phyloP scores from a whole-genome alignment of 2,797 vertebrate genomes.

The Nannoperca obscura region DNA sequence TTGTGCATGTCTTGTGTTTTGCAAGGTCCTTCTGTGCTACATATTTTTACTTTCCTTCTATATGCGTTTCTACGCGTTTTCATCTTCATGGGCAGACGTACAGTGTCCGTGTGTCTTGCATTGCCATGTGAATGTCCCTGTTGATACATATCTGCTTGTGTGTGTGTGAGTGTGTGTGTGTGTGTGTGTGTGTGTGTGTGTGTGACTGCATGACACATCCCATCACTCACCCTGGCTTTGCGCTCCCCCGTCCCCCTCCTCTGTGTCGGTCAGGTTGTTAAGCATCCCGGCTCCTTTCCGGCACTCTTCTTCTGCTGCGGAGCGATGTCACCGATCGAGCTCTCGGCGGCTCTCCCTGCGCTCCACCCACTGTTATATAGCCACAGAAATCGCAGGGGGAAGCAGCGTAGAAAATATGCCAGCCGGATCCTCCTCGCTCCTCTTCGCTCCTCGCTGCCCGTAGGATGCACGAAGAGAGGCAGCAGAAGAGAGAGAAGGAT shows the following conservation, averaged over 20 bases:
- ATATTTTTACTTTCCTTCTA: slow-evolving; percentile 21
- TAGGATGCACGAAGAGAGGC: slow-evolving; percentile 78
- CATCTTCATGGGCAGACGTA: slow-evolving; percentile 39
- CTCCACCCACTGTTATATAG: slow-evolving; percentile 72
- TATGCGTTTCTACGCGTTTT: slow-evolving; percentile 25
- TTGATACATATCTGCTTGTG: slow-evolving; percentile 46
- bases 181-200: not conserved
- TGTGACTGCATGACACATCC: slow-evolving; percentile 76
- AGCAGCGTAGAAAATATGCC: slow-evolving; percentile 73
- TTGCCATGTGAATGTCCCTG: slow-evolving; percentile 47
- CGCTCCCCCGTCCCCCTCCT: slow-evolving; percentile 95
- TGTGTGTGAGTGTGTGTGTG: slow-evolving; percentile 12
- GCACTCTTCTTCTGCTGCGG: slow-evolving; percentile 65
- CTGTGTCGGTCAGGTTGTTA: slow-evolving; percentile 97
- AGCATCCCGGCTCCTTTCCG: slow-evolving; percentile 89
- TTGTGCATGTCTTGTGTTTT: slow-evolving; percentile 17
- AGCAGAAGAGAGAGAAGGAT: slow-evolving; percentile 72
- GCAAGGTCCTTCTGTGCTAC: slow-evolving; percentile 6
- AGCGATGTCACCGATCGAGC: slow-evolving; percentile 76
- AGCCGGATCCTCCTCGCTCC: slow-evolving; percentile 75
- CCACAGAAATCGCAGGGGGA: slow-evolving; percentile 69
- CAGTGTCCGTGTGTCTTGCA: slow-evolving; percentile 39
- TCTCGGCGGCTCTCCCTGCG: slow-evolving; percentile 74
- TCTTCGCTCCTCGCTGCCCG: slow-evolving; percentile 72
- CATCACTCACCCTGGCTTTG: slow-evolving; percentile 93